Evolutionary conservation across 2,888 invertebrate genomes (phyloP), one percentile per base, ranked within the genome.

Genomic region (Biston stratarius): DNA sequence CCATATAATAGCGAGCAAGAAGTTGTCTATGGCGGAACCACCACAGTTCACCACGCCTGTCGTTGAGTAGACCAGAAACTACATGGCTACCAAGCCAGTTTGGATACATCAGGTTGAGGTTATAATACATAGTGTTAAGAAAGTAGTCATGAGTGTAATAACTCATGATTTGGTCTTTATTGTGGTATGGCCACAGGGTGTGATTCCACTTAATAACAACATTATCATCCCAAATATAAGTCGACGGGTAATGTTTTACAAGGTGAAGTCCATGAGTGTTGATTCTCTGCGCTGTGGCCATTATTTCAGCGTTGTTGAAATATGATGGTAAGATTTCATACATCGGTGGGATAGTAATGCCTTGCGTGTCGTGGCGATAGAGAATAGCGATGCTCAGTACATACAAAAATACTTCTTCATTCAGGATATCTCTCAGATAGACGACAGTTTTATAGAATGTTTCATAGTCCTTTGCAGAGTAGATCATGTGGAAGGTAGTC

Each of bases 91-190:
- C 92, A 80, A 96, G 91, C 95, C 96, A 96, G 82, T 89, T 94
- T 7, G 97, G 96, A 78, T 95, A 96, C 64, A 95, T 91, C 75
- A 96, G 83, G 74, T 95, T 94, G 72, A 88, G 83, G 81, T 95
- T 95, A 85, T 95, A 96, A 89, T 96, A 96, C 81, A 94, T 95
- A 34, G 95, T 79, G 84, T 96, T 97, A 58, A 96, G 89, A 63
- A 95, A 95, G 63, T 96, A 89, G 83, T 97, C 97, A 79, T 97
- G 96, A 14, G 96, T 96, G 90, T 95, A 97, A 88, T 97, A 97
- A 40, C 94, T 89, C 52, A 97, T 74, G 11, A 93, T 86, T 64
- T 94, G 92, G 70, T 96, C 96, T 1, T 94, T 88, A 79, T 94
- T 91, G 72, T 94, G 86, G 74, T 92, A 90, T 61, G 94, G 94